Conservation (phyloP, 1,140 invertebrate species). For the Choristoneura fumiferana region DNA sequence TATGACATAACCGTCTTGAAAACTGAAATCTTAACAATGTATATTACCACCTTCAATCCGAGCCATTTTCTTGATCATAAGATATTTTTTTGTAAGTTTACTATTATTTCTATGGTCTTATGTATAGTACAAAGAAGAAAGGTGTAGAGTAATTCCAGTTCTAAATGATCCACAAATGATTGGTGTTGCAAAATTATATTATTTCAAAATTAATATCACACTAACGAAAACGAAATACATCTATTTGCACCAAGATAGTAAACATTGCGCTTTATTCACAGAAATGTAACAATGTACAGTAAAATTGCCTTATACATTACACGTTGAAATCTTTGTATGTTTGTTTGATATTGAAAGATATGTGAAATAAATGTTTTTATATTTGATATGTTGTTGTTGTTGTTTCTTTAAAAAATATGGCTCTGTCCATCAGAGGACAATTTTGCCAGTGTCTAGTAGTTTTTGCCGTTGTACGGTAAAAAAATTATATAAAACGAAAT, state of each 20-base stretch:
- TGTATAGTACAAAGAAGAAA: constrained; percentile 23
- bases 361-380: constrained; percentile 19
- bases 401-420: too few species aligned
- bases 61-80: constrained; percentile 54
- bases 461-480: too few species aligned
- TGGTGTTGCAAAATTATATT: too few species aligned
- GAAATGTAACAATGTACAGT: constrained; percentile 1
- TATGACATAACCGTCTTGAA: not conserved
- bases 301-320: constrained; percentile 38
- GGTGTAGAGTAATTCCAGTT: not conserved
- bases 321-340: constrained; percentile 34
- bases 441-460: too few species aligned
- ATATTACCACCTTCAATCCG: constrained; percentile 51
- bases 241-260: not conserved
- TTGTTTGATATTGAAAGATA: constrained; percentile 14
- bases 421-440: too few species aligned
- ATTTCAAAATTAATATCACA: too few species aligned
- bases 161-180: too few species aligned
- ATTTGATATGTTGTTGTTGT: not conserved
- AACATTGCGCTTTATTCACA: not conserved
- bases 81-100: constrained; percentile 22
- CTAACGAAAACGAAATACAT: too few species aligned
- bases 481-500: too few species aligned
- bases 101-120: constrained; percentile 11
- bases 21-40: constrained; percentile 26